phyloP scores from a whole-genome alignment of 2,113 vertebrate species.

The Poecile atricapillus region DNA sequence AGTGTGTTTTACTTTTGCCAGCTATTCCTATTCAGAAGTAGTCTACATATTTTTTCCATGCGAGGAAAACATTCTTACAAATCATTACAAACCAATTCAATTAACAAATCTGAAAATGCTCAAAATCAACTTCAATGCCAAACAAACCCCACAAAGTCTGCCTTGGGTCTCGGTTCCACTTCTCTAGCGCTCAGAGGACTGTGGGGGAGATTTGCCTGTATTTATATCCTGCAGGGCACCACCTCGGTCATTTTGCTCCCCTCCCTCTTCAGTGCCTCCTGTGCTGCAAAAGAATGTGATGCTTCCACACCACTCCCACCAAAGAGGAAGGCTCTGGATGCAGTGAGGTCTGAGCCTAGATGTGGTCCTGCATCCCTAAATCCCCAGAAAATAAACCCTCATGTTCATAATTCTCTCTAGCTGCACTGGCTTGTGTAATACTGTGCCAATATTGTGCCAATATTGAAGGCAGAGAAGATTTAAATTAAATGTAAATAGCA shows the following conservation, averaged over 20 bases:
- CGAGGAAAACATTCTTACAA: not conserved
- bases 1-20: not conserved
- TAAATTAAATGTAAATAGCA: not conserved
- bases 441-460: not conserved
- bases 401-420: not conserved
- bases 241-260: not conserved
- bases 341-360: not conserved
- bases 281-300: not conserved
- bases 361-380: not conserved
- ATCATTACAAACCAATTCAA: not conserved
- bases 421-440: not conserved
- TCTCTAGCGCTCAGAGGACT: not conserved
- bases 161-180: not conserved
- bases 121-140: not conserved
- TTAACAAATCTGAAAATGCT: not conserved
- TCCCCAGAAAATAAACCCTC: not conserved
- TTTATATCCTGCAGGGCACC: not conserved
- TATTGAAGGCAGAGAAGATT: not conserved
- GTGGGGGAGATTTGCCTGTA: not conserved
- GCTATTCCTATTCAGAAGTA: not conserved
- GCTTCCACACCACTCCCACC: not conserved
- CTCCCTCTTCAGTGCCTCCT: not conserved
- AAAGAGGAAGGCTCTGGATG: not conserved
- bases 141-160: not conserved
- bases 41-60: fast-evolving